phyloP scores from a whole-genome alignment of 2,888 invertebrate genomes.

The Linyphia triangularis region DNA sequence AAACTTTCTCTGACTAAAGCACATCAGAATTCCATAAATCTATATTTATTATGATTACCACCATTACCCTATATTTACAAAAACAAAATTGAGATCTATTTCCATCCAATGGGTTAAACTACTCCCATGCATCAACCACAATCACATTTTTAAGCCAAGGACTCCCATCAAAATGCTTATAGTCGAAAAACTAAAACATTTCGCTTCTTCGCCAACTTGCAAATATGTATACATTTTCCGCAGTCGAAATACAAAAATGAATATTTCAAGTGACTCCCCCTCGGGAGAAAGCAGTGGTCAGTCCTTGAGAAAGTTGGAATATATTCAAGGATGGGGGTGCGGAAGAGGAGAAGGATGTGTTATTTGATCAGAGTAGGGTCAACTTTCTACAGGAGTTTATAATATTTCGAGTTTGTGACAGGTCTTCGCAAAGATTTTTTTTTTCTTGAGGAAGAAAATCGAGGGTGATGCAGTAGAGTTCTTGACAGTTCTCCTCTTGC shows the following conservation, averaged over 20 bases:
- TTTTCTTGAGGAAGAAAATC: neutral
- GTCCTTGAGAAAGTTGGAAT: slow-evolving; percentile 15
- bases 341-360: slow-evolving; percentile 18
- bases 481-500: slow-evolving; percentile 20
- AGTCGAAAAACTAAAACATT: neutral
- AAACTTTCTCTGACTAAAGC: no score
- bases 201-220: slow-evolving; percentile 16
- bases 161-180: neutral
- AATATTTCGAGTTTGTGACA: slow-evolving; percentile 54
- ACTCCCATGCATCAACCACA: neutral
- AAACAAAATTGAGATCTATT: neutral
- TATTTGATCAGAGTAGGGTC: slow-evolving; percentile 44
- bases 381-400: slow-evolving; percentile 55
- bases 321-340: slow-evolving; percentile 27
- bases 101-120: neutral
- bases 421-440: neutral
- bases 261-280: slow-evolving; percentile 25
- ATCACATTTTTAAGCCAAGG: neutral
- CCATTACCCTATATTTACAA: neutral
- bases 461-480: slow-evolving; percentile 14
- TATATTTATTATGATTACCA: neutral
- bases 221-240: slow-evolving; percentile 54
- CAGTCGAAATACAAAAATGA: slow-evolving; percentile 19
- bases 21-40: neutral
- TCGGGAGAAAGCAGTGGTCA: slow-evolving; percentile 25